phyloP scores from a whole-genome alignment of 2,797 vertebrate genomes.

The Coracias cyanogaster region DNA sequence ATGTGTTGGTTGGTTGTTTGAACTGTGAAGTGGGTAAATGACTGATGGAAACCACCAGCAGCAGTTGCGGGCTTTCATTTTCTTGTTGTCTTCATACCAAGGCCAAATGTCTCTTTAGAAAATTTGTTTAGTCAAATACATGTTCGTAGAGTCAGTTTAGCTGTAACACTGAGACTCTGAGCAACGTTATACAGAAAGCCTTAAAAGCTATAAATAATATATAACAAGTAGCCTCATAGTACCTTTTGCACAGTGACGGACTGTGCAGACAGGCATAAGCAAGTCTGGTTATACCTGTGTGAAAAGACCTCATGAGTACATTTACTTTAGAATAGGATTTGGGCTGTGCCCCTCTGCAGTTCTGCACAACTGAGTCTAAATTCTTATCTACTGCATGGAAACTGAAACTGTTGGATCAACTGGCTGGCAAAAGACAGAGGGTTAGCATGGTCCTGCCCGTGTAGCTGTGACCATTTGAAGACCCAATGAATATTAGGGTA shows the following conservation, averaged over 20 bases:
- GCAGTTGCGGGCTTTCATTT: not conserved
- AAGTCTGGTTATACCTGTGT: not conserved
- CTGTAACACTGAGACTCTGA: not conserved
- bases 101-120: not conserved
- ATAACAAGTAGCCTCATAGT: not conserved
- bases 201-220: not conserved
- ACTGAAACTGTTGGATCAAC: not conserved
- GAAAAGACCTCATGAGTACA: not conserved
- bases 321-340: not conserved
- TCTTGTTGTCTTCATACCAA: not conserved
- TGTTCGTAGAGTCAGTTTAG: not conserved
- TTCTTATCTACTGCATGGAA: not conserved
- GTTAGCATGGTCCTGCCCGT: not conserved
- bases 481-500: not conserved
- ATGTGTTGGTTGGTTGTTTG: not conserved
- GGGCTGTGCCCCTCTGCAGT: not conserved
- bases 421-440: not conserved
- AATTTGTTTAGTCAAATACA: not conserved
- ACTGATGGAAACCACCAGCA: not conserved
- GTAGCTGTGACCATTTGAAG: not conserved
- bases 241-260: not conserved
- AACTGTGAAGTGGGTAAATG: not conserved
- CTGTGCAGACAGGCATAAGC: not conserved
- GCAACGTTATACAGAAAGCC: not conserved
- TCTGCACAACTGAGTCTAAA: not conserved